Evolutionary conservation across 2,888 invertebrate species (phyloP), one percentile per base, ranked within the genome.

Genomic region (Venustoraphidia nigricollis): DNA sequence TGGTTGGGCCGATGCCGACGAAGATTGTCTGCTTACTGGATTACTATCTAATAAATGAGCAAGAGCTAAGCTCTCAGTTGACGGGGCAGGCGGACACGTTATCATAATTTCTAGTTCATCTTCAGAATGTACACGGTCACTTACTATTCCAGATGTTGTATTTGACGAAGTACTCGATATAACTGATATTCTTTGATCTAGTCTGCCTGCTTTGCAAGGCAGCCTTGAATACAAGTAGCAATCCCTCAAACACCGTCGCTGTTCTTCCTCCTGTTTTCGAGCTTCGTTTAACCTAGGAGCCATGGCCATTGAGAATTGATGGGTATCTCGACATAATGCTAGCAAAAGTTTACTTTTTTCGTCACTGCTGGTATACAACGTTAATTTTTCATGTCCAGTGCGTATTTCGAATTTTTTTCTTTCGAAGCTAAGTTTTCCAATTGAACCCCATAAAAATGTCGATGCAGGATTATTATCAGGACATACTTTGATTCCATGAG

Each of bases 341-440:
- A 93, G 74, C 52, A 96, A 71, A 65, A 91, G 83, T 69, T 93
- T 87, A 64, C 94, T 92, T 68, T 94, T 93, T 62, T 90, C 90
- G 67, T 96, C 96, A 63, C 84, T 89, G 47, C 83, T 82, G 3
- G 95, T 89, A 68, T 89, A 96, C 53, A 95, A 77, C 1, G 88
- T 89, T 55, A 91, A 81, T 63, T 87, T 86, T 58, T 83, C 85
- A 60, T 90, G 90, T 49, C 88, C 85, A 9, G 91, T 88, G 52
- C 91, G 81, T 59, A 96, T 92, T 70, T 95, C 94, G 68, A 97
- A 95, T 68, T 95, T 96, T 69, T 95, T 95, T 61, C 93, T 81
- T 76, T 96, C 95, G 66, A 95, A 96, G 65, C 89, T 89, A 13
- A 96, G 71, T 69, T 94, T 94, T 53, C 89, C 91, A 53, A 97